phyloP scores from a whole-genome alignment of 2,797 vertebrate genomes.

The Cossypha polioptera region DNA sequence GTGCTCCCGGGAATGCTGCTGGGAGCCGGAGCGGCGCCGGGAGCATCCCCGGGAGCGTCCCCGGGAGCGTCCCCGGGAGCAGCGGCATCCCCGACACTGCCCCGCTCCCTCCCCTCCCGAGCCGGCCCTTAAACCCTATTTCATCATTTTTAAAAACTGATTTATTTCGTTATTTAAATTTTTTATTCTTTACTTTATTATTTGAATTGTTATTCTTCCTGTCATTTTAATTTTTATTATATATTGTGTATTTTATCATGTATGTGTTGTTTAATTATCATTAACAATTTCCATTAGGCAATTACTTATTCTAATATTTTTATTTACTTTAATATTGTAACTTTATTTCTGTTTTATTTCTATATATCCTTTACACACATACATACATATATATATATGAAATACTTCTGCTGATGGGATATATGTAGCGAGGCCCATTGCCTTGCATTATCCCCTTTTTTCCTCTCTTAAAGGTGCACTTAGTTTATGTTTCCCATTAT shows the following conservation, averaged over 20 bases:
- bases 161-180: rapidly evolving
- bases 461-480: slow-evolving; percentile 37
- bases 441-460: slow-evolving; percentile 5
- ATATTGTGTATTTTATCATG: rapidly evolving
- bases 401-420: background rate
- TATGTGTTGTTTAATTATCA: background rate
- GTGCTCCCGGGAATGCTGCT: slow-evolving; percentile 72
- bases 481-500: slow-evolving; percentile 62
- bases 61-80: background rate
- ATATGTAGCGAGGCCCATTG: background rate
- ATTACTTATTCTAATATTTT: background rate
- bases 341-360: background rate
- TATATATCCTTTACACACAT: background rate
- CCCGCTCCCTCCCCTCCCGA: background rate
- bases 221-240: background rate
- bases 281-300: background rate
- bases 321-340: background rate
- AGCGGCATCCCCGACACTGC: background rate
- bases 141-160: rapidly evolving
- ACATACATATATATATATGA: background rate
- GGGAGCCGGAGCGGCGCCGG: background rate
- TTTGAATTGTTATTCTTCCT: background rate
- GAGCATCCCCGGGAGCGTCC: background rate
- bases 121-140: background rate
- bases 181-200: no score